These are phyloP conservation scores for Thalassoma bifasciatum DNA, from an alignment of 2,113 vertebrate species.

Conservation along the genomic window DNA sequence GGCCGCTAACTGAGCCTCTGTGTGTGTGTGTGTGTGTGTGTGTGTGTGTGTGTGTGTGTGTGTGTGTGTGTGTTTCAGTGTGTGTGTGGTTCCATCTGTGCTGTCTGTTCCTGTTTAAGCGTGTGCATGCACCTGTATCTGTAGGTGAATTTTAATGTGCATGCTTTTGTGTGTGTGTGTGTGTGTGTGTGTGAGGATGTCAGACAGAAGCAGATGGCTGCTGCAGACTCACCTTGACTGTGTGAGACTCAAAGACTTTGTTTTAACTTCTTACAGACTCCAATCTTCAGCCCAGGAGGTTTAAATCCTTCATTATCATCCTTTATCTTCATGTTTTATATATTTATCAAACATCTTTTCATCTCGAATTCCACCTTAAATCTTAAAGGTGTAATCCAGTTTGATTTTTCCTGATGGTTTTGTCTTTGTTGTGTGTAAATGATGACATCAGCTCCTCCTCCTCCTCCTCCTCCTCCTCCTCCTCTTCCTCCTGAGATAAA, in stretches of 20 bases:
- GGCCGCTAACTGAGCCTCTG: too few relatives aligned
- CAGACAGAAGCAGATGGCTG: conserved; percentile 51
- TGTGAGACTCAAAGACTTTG: conserved; percentile 23
- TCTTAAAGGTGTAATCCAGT: not conserved
- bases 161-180: not conserved
- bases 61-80: conserved; percentile 4
- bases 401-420: not conserved
- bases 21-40: conserved; percentile 6
- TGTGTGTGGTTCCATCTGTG: conserved; percentile 32
- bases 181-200: conserved; percentile 18
- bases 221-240: conserved; percentile 71
- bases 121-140: not conserved
- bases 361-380: not conserved
- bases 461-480: not conserved
- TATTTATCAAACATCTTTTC: not conserved
- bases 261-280: conserved; percentile 9
- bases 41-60: conserved; percentile 16
- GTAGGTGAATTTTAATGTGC: conserved; percentile 2
- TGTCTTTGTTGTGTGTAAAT: not conserved
- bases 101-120: not conserved
- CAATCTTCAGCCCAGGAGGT: not conserved
- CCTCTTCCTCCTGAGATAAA: not conserved
- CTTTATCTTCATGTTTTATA: not conserved
- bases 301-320: not conserved
- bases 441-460: not conserved